A percentile compares a stretch with the other conserved stretches of the same genome.
Evolutionary conservation across 1,140 invertebrate species (phyloP).

Genomic region (Bombyx mandarina): DNA sequence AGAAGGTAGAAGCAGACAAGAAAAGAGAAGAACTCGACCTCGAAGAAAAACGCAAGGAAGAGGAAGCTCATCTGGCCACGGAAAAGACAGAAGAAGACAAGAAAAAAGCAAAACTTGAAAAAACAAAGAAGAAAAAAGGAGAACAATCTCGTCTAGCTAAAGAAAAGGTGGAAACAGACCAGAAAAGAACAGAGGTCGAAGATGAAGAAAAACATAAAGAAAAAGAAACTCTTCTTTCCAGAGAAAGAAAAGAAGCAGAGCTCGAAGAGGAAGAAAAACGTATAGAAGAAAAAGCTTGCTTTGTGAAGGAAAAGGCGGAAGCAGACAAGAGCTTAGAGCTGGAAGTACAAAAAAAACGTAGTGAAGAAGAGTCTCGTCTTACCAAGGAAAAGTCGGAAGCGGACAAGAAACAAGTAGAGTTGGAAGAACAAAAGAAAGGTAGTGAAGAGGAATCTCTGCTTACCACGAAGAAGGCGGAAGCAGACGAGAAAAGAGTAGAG

Average conservation of each 20-base stretch:
- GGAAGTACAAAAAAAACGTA: background rate
- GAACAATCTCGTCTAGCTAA: slow-evolving; percentile 10
- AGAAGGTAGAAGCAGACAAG: slow-evolving; percentile 18
- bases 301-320: background rate
- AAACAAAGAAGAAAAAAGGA: slow-evolving; percentile 4
- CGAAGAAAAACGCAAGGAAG: slow-evolving; percentile 13
- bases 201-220: slow-evolving; percentile 1
- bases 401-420: slow-evolving; percentile 2
- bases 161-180: slow-evolving; percentile 13
- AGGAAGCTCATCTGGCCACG: slow-evolving; percentile 13
- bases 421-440: slow-evolving; percentile 12
- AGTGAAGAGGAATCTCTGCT: slow-evolving; percentile 1
- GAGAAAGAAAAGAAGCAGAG: slow-evolving; percentile 11
- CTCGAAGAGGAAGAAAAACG: slow-evolving; percentile 3
- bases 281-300: background rate
- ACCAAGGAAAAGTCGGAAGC: slow-evolving; percentile 4
- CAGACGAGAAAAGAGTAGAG: too few species aligned
- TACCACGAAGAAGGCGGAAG: slow-evolving; percentile 1
- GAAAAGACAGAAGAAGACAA: slow-evolving; percentile 25
- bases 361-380: slow-evolving; percentile 22
- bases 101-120: slow-evolving; percentile 20
- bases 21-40: slow-evolving; percentile 19
- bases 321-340: background rate
- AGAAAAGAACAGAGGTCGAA: background rate
- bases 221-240: slow-evolving; percentile 16